A percentile compares a stretch with the other conserved stretches of the same genome.
phyloP scores from a whole-genome alignment of 2,888 invertebrate species.

The Hartigia nigra region DNA sequence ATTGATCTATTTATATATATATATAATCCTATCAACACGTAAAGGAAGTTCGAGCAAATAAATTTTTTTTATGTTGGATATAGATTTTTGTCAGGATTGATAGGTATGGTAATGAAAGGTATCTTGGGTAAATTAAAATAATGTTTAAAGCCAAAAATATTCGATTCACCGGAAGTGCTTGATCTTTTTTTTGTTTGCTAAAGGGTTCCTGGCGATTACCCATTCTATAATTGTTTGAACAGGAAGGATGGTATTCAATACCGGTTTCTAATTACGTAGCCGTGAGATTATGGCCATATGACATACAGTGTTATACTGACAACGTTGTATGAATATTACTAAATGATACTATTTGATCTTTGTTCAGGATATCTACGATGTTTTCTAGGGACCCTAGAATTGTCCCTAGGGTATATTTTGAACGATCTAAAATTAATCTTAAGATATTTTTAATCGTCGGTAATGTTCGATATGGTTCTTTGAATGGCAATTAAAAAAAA shows the following conservation, averaged over 20 bases:
- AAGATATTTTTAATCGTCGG: neutral
- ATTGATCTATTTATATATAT: neutral
- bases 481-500: too few relatives aligned
- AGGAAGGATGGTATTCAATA: slow-evolving; percentile 1
- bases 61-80: too few relatives aligned
- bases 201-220: neutral
- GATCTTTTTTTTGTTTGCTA: neutral
- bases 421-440: neutral
- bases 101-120: too few relatives aligned
- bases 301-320: neutral
- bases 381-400: neutral
- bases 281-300: slow-evolving; percentile 12
- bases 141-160: too few relatives aligned
- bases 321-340: neutral
- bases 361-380: neutral
- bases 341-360: neutral
- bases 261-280: neutral
- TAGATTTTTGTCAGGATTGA: too few relatives aligned
- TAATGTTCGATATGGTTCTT: too few relatives aligned
- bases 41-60: too few relatives aligned
- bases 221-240: slow-evolving; percentile 6
- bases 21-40: neutral
- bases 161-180: neutral
- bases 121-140: too few relatives aligned
- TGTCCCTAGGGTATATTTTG: neutral